Percentiles rank a stretch among this genome's conserved stretches.
These are phyloP conservation scores for Thera britannica DNA, from an alignment of 2,888 invertebrate species.

Conservation along the genomic window DNA sequence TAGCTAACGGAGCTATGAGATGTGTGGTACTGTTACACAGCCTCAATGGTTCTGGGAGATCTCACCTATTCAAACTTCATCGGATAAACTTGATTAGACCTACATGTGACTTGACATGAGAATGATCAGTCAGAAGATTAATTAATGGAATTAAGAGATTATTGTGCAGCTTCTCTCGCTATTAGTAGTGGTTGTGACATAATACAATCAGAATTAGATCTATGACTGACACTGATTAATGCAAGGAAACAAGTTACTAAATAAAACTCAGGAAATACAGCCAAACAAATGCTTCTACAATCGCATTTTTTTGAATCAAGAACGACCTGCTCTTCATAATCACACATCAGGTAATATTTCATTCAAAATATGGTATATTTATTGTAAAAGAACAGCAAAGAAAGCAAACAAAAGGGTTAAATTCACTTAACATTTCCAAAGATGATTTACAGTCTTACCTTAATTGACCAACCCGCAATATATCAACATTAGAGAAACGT, in stretches of 20 bases:
- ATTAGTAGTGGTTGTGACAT: slow-evolving; percentile 12
- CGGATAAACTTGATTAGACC: slow-evolving; percentile 71
- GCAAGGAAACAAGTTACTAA: neutral
- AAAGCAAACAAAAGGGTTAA: neutral
- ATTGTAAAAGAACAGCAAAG: neutral
- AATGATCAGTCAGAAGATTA: slow-evolving; percentile 52
- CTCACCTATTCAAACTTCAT: slow-evolving; percentile 71
- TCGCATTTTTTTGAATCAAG: too few relatives aligned
- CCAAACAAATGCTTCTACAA: too few relatives aligned
- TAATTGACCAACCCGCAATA: slow-evolving; percentile 30
- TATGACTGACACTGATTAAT: neutral
- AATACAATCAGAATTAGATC: neutral
- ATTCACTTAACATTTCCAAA: neutral
- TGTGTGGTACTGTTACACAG: slow-evolving; percentile 44
- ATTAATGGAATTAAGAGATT: slow-evolving; percentile 43
- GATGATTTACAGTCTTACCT: slow-evolving; percentile 2
- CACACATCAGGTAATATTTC: neutral
- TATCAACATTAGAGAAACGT: slow-evolving; percentile 25
- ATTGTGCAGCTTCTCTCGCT: slow-evolving; percentile 18
- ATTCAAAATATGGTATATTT: neutral
- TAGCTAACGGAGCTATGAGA: slow-evolving; percentile 7
- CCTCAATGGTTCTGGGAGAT: slow-evolving; percentile 68
- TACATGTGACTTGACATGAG: slow-evolving; percentile 53
- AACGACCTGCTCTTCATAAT: too few relatives aligned
- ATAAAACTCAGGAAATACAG: neutral